A percentile compares a stretch with the other conserved stretches of the same genome.
phyloP scores from a whole-genome alignment of 2,113 vertebrate genomes.

The Mus spicilegus region DNA sequence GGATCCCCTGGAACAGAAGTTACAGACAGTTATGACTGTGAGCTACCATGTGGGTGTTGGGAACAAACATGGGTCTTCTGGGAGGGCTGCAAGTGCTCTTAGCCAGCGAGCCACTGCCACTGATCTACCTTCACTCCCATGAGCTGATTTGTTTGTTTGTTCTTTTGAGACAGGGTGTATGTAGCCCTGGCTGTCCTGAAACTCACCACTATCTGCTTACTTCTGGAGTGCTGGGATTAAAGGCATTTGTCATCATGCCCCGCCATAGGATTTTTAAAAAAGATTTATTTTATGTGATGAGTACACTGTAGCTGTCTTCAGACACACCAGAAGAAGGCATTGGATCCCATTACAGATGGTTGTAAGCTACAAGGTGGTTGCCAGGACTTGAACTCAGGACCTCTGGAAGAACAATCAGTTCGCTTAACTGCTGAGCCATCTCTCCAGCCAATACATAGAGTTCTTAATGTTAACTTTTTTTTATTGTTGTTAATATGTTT shows the following conservation, averaged over 20 bases:
- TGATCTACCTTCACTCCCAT: no score
- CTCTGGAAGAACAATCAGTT: no score
- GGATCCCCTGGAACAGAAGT: neutral
- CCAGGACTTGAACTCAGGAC: no score
- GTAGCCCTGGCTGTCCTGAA: neutral
- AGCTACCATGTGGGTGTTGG: neutral
- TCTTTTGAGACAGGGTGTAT: neutral
- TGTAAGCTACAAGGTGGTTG: no score
- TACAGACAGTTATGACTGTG: neutral
- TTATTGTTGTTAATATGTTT: constrained; percentile 24
- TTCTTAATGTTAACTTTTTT: constrained; percentile 52
- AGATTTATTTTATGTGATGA: no score
- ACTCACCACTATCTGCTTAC: neutral
- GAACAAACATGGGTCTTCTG: neutral
- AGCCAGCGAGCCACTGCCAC: neutral
- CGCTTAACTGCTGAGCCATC: no score
- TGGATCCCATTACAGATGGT: no score
- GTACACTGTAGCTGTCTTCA: no score
- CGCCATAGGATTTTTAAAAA: no score
- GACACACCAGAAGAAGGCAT: no score
- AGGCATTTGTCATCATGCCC: neutral
- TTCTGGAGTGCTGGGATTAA: neutral
- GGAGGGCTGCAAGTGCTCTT: neutral
- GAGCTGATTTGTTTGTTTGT: neutral
- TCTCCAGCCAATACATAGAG: neutral